Conservation (phyloP, 2,888 invertebrate species). For the Agriopis leucophaearia region DNA sequence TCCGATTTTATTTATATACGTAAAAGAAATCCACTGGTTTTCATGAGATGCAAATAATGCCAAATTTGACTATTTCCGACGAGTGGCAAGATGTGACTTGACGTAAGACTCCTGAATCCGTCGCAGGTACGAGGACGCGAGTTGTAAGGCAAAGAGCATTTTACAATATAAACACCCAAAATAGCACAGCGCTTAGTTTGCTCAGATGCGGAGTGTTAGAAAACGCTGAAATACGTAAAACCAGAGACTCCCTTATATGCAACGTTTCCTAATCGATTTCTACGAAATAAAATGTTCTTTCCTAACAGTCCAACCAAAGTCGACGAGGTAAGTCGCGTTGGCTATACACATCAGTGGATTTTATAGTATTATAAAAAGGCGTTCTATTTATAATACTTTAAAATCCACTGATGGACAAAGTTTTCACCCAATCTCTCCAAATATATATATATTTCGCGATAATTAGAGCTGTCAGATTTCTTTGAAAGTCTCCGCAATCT, state of each 20-base stretch:
- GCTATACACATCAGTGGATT: too few species aligned
- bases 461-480: background rate
- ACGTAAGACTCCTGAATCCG: constrained; percentile 9
- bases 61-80: constrained; percentile 3
- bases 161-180: constrained; percentile 1
- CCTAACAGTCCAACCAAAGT: background rate
- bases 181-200: constrained; percentile 2
- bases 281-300: constrained; percentile 12
- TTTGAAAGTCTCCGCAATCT: background rate
- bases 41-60: constrained; percentile 19
- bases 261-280: background rate
- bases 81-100: constrained; percentile 10
- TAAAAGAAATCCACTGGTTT: constrained; percentile 4
- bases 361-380: too few species aligned
- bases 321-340: background rate
- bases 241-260: background rate
- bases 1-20: background rate
- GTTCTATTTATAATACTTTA: too few species aligned
- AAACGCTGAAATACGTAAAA: constrained; percentile 10
- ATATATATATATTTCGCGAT: too few species aligned
- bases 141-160: constrained; percentile 14
- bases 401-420: too few species aligned
- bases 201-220: background rate
- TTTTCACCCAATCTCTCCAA: too few species aligned
- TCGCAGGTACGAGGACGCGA: background rate